These are phyloP conservation scores for Drosophila ohnishii DNA, from an alignment of 1,140 invertebrate species.

Conservation along the genomic window DNA sequence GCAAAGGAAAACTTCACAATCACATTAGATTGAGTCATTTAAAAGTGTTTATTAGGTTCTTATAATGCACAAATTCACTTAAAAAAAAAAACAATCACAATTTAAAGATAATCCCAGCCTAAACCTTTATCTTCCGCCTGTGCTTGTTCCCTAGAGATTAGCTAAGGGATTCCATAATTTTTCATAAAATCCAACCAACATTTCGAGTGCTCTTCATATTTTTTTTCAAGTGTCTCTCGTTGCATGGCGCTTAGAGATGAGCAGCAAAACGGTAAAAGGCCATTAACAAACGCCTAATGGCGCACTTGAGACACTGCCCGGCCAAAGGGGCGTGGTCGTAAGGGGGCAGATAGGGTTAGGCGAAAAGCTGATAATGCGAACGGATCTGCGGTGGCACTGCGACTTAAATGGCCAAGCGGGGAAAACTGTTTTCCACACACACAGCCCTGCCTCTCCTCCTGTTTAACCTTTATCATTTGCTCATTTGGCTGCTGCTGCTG, in stretches of 20 bases:
- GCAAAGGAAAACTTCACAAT: no score
- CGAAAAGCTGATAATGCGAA: conserved; percentile 64
- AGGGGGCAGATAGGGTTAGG: conserved; percentile 35
- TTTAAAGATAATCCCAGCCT: neutral
- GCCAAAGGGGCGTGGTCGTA: conserved; percentile 33
- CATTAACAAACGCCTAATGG: conserved; percentile 78
- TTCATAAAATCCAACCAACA: neutral
- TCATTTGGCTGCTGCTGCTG: conserved; percentile 1
- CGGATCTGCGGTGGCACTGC: conserved; percentile 27
- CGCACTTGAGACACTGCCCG: conserved; percentile 66
- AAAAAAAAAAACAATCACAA: neutral
- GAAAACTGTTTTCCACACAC: neutral
- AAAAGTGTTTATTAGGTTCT: no score
- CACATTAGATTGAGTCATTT: no score
- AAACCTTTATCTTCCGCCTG: neutral
- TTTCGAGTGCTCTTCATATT: neutral
- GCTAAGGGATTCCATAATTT: neutral
- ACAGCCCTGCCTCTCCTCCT: neutral
- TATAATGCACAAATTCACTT: no score
- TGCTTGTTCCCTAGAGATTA: neutral
- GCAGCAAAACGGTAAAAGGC: conserved; percentile 72
- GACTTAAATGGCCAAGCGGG: conserved; percentile 60
- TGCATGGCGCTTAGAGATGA: conserved; percentile 49
- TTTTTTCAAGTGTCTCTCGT: conserved; percentile 43
- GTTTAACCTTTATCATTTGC: conserved; percentile 4